A percentile compares a stretch with the other conserved stretches of the same genome.
These are phyloP conservation scores for Troides oblongomaculatus DNA, from an alignment of 2,888 invertebrate genomes.

Conservation along the genomic window DNA sequence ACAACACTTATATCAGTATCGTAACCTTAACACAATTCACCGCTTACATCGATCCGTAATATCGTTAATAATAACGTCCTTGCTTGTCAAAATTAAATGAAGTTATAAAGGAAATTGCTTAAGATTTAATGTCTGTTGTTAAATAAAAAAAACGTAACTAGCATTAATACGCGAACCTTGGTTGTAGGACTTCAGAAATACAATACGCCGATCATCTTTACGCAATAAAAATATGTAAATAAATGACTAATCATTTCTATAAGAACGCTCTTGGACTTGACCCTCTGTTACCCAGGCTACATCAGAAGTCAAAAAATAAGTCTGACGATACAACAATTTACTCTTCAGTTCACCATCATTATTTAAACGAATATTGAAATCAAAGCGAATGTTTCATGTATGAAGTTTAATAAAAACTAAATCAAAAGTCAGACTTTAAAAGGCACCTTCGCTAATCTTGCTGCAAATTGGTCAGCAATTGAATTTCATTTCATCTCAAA, in stretches of 20 bases:
- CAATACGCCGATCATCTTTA: not conserved
- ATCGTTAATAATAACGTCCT: conserved; percentile 14
- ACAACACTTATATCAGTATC: not conserved
- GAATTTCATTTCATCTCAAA: conserved; percentile 13
- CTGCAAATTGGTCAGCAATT: conserved; percentile 4
- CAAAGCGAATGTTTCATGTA: not conserved
- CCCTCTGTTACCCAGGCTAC: not conserved
- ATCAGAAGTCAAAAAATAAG: too few relatives aligned
- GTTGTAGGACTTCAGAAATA: not conserved
- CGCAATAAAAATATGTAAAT: too few relatives aligned
- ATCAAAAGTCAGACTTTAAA: not conserved
- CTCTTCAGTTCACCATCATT: not conserved
- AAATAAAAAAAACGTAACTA: not conserved
- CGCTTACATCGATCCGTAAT: conserved; percentile 1
- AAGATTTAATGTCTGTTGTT: conserved; percentile 2
- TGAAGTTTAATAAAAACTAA: not conserved
- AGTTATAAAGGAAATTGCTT: conserved; percentile 12
- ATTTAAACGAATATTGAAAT: not conserved
- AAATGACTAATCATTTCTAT: not conserved
- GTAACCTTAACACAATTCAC: conserved; percentile 1
- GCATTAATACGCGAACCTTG: not conserved
- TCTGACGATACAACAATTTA: not conserved
- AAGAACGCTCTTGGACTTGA: not conserved
- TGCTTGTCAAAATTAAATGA: conserved; percentile 11
- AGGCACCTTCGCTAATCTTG: not conserved